These are phyloP conservation scores for Unio pictorum DNA, from an alignment of 2,888 invertebrate species.

Conservation along the genomic window DNA sequence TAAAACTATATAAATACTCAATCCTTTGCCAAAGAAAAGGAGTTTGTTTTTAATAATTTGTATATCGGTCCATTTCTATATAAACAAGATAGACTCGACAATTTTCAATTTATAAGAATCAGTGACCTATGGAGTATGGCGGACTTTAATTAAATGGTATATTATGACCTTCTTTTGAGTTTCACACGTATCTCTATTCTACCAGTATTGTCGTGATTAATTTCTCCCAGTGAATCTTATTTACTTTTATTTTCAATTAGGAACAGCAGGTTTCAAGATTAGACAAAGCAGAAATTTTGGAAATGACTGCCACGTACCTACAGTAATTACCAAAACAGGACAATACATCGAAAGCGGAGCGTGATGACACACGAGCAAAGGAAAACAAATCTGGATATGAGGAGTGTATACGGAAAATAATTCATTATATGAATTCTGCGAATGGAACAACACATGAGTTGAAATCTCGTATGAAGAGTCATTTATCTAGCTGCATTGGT, in stretches of 20 bases:
- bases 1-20: too few relatives aligned
- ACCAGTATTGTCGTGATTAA: neutral
- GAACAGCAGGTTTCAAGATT: constrained; percentile 35
- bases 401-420: neutral
- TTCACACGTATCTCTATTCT: too few relatives aligned
- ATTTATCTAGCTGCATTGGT: too few relatives aligned
- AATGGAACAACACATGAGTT: too few relatives aligned
- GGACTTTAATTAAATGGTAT: too few relatives aligned
- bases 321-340: constrained; percentile 28
- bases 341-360: neutral
- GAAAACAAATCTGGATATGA: neutral
- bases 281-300: constrained; percentile 36
- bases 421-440: neutral
- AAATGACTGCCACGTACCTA: constrained; percentile 34
- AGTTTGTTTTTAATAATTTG: too few relatives aligned
- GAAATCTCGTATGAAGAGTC: too few relatives aligned
- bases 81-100: too few relatives aligned
- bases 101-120: too few relatives aligned
- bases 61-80: too few relatives aligned
- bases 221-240: neutral
- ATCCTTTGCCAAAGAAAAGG: too few relatives aligned
- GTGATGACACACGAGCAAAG: neutral
- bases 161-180: neutral
- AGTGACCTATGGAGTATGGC: too few relatives aligned
- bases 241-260: constrained; percentile 17